A percentile compares a stretch with the other conserved stretches of the same genome.
Conservation (phyloP, 2,888 invertebrate species). For the Drosophila mimetica region DNA sequence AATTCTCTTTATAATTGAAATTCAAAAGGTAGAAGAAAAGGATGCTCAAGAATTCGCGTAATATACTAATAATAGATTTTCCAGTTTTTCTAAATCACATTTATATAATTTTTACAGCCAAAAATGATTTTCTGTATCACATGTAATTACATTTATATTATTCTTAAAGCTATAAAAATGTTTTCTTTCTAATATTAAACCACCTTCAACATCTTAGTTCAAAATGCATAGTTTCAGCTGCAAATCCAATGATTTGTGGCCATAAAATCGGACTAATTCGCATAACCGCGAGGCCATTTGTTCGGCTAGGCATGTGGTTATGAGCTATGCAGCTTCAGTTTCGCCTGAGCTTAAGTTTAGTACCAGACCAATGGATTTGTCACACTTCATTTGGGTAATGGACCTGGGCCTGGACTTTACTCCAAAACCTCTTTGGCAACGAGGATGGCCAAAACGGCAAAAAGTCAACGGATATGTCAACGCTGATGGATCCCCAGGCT, state of each 20-base stretch:
- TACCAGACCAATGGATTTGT: constrained; percentile 20
- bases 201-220: too few relatives aligned
- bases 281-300: constrained; percentile 5
- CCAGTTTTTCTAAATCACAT: too few relatives aligned
- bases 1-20: too few relatives aligned
- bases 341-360: background rate
- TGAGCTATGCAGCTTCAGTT: background rate
- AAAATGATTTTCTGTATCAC: too few relatives aligned
- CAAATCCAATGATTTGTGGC: too few relatives aligned
- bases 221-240: background rate
- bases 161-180: too few relatives aligned
- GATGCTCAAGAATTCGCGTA: too few relatives aligned
- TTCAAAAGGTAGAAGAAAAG: too few relatives aligned
- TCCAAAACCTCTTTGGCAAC: background rate
- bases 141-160: too few relatives aligned
- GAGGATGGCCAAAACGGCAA: background rate
- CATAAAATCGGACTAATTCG: constrained; percentile 1
- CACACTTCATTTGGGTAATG: constrained; percentile 27
- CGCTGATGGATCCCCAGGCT: constrained; percentile 30
- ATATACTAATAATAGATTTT: too few relatives aligned
- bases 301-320: constrained; percentile 3
- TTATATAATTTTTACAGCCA: too few relatives aligned
- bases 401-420: background rate
- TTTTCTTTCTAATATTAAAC: too few relatives aligned
- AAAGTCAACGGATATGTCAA: constrained; percentile 38